phyloP scores from a whole-genome alignment of 2,888 invertebrate species.

The Drosophila stalkeri region DNA sequence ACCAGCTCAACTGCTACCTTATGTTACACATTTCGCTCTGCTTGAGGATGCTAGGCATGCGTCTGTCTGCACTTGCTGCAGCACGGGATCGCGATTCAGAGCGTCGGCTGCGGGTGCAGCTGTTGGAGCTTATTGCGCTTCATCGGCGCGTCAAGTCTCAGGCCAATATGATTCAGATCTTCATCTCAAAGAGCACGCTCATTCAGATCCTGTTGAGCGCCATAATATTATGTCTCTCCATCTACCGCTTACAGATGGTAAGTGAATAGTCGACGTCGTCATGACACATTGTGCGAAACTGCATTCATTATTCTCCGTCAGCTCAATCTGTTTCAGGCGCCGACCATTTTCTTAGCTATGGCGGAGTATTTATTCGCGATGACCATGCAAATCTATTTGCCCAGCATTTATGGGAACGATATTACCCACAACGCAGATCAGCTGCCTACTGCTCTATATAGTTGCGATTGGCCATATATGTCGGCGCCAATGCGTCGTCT shows the following conservation, averaged over 20 bases:
- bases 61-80: slow-evolving; percentile 33
- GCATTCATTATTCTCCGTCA: neutral
- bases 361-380: slow-evolving; percentile 48
- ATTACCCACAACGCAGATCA: slow-evolving; percentile 39
- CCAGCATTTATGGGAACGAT: slow-evolving; percentile 56
- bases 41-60: slow-evolving; percentile 51
- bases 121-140: slow-evolving; percentile 40
- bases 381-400: slow-evolving; percentile 55
- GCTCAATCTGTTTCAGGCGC: slow-evolving; percentile 21
- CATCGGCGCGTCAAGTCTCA: slow-evolving; percentile 47
- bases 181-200: slow-evolving; percentile 48
- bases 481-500: slow-evolving; percentile 43
- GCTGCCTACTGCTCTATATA: slow-evolving; percentile 40
- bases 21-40: slow-evolving; percentile 55
- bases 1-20: slow-evolving; percentile 57
- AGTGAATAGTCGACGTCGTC: neutral
- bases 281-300: neutral
- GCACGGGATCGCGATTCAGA: slow-evolving; percentile 1
- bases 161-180: slow-evolving; percentile 28
- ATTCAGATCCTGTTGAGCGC: slow-evolving; percentile 55
- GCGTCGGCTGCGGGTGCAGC: slow-evolving; percentile 12
- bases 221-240: slow-evolving; percentile 50
- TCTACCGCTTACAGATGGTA: slow-evolving; percentile 58
- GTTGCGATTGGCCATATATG: slow-evolving; percentile 54
- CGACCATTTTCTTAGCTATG: slow-evolving; percentile 31